Evolutionary conservation across 2,797 vertebrate genomes (phyloP).

Genomic region (Loris lydekkerianus): DNA sequence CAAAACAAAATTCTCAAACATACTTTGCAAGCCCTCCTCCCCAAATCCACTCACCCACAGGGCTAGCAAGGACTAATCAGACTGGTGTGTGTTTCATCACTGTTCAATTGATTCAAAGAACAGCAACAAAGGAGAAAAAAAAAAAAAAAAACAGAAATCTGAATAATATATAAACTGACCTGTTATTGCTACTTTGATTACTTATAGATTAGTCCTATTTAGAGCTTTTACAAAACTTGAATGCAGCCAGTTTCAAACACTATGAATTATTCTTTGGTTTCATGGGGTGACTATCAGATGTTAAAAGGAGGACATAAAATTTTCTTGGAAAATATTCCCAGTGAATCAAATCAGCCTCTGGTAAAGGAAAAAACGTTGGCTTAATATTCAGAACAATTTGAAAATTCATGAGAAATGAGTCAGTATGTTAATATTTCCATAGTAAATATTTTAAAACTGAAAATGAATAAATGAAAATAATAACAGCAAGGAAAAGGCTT

Average conservation of each 20-base stretch:
- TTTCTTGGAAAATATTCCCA: slow-evolving; percentile 63
- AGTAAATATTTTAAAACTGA: slow-evolving; percentile 59
- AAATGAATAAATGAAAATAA: slow-evolving; percentile 56
- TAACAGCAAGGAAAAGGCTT: not conserved
- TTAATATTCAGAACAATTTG: slow-evolving; percentile 53
- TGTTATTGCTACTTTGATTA: slow-evolving; percentile 39
- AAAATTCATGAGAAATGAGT: slow-evolving; percentile 47
- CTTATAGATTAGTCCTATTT: slow-evolving; percentile 11
- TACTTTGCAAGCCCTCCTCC: not conserved
- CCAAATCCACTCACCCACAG: slow-evolving; percentile 23
- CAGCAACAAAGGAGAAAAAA: not conserved
- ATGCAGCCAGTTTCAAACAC: slow-evolving; percentile 27
- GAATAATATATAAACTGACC: not conserved
- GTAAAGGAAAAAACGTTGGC: not conserved
- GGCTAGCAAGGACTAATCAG: not conserved
- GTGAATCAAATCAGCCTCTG: not conserved
- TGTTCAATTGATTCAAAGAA: not conserved
- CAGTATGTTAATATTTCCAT: slow-evolving; percentile 19
- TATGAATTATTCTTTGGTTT: slow-evolving; percentile 60
- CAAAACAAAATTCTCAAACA: slow-evolving; percentile 14
- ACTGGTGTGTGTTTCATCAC: not conserved
- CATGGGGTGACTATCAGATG: slow-evolving; percentile 28
- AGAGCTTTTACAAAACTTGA: slow-evolving; percentile 27
- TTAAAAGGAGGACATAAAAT: slow-evolving; percentile 46
- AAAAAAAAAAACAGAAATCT: not conserved